phyloP scores from a whole-genome alignment of 1,140 invertebrate species.

The Elymnias hypermnestra region DNA sequence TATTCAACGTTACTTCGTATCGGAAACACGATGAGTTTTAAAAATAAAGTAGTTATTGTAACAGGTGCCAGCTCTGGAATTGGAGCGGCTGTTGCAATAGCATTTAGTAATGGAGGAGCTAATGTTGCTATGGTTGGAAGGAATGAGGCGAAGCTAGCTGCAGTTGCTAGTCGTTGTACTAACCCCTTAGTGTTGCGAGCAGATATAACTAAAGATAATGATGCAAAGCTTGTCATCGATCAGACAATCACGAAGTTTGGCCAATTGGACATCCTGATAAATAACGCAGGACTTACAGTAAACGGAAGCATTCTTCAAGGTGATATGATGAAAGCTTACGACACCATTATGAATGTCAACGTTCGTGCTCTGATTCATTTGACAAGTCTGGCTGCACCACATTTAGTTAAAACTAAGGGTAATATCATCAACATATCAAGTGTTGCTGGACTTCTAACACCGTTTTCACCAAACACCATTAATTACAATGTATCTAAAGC shows the following conservation, averaged over 20 bases:
- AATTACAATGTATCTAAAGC: not conserved
- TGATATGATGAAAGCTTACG: constrained; percentile 17
- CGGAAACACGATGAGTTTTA: constrained; percentile 3
- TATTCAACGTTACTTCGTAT: not conserved
- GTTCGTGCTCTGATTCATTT: not conserved
- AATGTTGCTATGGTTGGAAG: constrained; percentile 2
- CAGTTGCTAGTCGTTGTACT: constrained; percentile 9
- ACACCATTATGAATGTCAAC: not conserved
- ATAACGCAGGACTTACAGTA: constrained; percentile 21
- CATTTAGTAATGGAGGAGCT: constrained; percentile 6
- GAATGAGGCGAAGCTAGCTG: not conserved
- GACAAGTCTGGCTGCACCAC: too few relatives aligned
- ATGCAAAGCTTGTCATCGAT: constrained; percentile 1
- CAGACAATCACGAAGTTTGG: constrained; percentile 12
- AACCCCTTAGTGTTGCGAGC: constrained; percentile 10
- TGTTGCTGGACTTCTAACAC: not conserved
- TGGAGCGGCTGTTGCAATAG: constrained; percentile 1
- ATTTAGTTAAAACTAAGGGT: not conserved
- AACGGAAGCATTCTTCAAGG: constrained; percentile 8
- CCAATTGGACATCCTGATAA: constrained; percentile 16
- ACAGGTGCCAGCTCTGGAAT: constrained; percentile 14
- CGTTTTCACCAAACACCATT: not conserved
- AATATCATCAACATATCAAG: not conserved
- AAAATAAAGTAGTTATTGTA: constrained; percentile 7
- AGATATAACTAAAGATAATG: constrained; percentile 13